Percentiles rank a stretch among this genome's conserved stretches.
Evolutionary conservation across 2,797 vertebrate genomes (phyloP).

Genomic region (Hyperoplus immaculatus): DNA sequence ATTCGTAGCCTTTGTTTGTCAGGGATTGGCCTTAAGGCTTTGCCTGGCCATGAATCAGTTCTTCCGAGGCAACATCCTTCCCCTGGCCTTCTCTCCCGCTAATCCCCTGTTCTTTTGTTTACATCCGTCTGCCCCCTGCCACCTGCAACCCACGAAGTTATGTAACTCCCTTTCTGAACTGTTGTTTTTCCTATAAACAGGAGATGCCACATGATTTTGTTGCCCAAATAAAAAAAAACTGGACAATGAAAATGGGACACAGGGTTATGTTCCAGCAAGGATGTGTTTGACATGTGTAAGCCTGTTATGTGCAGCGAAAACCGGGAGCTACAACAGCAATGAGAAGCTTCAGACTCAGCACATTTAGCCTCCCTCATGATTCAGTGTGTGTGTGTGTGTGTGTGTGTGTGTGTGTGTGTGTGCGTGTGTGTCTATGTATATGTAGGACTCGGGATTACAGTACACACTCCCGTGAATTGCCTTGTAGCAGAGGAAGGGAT

Average conservation of each 20-base stretch:
- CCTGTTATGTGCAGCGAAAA: slow-evolving; percentile 36
- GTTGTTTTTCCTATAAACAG: background rate
- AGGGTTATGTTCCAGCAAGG: slow-evolving; percentile 11
- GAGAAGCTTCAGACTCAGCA: slow-evolving; percentile 6
- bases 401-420: no score
- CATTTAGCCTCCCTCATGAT: slow-evolving; percentile 1
- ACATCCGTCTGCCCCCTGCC: slow-evolving; percentile 21
- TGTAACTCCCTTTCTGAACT: slow-evolving; percentile 28
- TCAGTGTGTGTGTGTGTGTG: slow-evolving; percentile 5
- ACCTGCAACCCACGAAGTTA: slow-evolving; percentile 51
- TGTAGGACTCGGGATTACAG: slow-evolving; percentile 1
- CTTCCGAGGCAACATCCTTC: slow-evolving; percentile 58
- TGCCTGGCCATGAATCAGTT: slow-evolving; percentile 41
- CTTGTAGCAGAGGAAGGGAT: slow-evolving; percentile 25
- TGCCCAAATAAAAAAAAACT: background rate
- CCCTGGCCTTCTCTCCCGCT: slow-evolving; percentile 31
- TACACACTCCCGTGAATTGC: background rate
- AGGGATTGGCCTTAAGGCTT: slow-evolving; percentile 25
- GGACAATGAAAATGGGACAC: slow-evolving; percentile 10
- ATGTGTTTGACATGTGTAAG: slow-evolving; percentile 15
- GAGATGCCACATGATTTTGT: background rate
- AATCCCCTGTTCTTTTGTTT: slow-evolving; percentile 55
- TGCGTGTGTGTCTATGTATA: no score
- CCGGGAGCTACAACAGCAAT: slow-evolving; percentile 5
- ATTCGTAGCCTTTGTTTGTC: slow-evolving; percentile 52